Evolutionary conservation across 2,888 invertebrate genomes (phyloP).

Genomic region (Drosophila meridionalis): DNA sequence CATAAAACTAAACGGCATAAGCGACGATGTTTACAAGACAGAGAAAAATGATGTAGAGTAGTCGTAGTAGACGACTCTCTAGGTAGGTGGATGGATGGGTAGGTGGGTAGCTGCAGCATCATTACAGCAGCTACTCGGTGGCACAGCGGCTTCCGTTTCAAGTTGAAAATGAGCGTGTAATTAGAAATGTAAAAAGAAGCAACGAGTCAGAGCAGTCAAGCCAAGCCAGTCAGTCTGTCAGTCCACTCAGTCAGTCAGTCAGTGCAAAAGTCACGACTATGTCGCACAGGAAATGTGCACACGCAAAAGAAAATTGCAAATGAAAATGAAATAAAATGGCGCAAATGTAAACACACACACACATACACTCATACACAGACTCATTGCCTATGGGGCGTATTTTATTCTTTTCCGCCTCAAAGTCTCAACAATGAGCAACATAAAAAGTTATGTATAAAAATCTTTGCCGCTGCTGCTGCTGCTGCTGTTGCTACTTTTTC

Average conservation of each 20-base stretch:
- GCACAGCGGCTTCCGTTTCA: conserved; percentile 53
- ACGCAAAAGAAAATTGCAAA: conserved; percentile 71
- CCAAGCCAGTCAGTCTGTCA: conserved; percentile 12
- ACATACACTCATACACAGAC: conserved; percentile 26
- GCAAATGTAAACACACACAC: conserved; percentile 59
- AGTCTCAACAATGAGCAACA: conserved; percentile 64
- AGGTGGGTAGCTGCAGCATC: conserved; percentile 25
- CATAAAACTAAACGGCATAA: conserved; percentile 56
- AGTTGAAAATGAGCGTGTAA: conserved; percentile 72
- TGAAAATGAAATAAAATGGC: conserved; percentile 74
- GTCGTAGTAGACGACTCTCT: not conserved
- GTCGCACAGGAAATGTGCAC: conserved; percentile 67
- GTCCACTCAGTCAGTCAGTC: conserved; percentile 29
- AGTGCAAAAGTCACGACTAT: conserved; percentile 64
- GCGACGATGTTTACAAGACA: conserved; percentile 53
- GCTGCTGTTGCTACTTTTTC: conserved; percentile 58
- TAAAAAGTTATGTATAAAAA: conserved; percentile 72
- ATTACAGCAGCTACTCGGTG: conserved; percentile 38
- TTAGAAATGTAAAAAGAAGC: conserved; percentile 69
- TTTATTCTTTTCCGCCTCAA: conserved; percentile 61
- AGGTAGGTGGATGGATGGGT: not conserved
- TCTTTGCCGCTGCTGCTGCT: conserved; percentile 39
- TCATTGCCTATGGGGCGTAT: conserved; percentile 60
- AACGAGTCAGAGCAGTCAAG: conserved; percentile 24
- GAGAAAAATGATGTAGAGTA: conserved; percentile 13